These are phyloP conservation scores for Philotrypesis tridentata DNA, from an alignment of 1,140 invertebrate genomes.

Conservation along the genomic window DNA sequence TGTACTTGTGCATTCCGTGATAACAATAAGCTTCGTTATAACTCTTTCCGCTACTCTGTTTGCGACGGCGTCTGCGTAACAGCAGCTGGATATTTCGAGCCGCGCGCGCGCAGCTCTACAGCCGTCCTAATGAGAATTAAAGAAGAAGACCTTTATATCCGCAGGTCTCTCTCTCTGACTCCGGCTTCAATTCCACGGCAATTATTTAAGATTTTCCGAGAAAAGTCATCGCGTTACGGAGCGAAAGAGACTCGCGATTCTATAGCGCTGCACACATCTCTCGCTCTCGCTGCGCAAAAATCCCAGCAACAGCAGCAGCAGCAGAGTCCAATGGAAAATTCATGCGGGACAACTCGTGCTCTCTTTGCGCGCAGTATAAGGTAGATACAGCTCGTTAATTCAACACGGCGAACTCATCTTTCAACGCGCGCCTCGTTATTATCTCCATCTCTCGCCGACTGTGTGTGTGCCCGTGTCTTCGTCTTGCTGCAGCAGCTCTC, in stretches of 20 bases:
- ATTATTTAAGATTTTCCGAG: conserved; percentile 17
- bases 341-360: conserved; percentile 6
- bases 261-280: not conserved
- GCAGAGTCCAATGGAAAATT: conserved; percentile 21
- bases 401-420: conserved; percentile 33
- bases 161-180: not conserved
- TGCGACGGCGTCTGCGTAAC: not conserved
- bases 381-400: conserved; percentile 26
- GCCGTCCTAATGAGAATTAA: conserved; percentile 10
- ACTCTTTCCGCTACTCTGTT: no score
- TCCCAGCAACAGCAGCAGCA: not conserved
- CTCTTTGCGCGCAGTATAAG: not conserved
- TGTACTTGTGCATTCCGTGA: not conserved
- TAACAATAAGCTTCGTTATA: not conserved
- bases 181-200: not conserved
- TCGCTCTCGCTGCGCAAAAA: no score
- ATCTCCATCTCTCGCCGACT: not conserved
- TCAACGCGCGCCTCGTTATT: conserved; percentile 13
- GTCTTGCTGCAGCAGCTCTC: not conserved
- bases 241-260: not conserved
- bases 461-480: not conserved
- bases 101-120: no score
- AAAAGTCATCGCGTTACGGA: not conserved
- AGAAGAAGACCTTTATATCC: not conserved
- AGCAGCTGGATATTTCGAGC: no score